Conservation (phyloP, 2,888 invertebrate species). For the Syrista parreyssii region DNA sequence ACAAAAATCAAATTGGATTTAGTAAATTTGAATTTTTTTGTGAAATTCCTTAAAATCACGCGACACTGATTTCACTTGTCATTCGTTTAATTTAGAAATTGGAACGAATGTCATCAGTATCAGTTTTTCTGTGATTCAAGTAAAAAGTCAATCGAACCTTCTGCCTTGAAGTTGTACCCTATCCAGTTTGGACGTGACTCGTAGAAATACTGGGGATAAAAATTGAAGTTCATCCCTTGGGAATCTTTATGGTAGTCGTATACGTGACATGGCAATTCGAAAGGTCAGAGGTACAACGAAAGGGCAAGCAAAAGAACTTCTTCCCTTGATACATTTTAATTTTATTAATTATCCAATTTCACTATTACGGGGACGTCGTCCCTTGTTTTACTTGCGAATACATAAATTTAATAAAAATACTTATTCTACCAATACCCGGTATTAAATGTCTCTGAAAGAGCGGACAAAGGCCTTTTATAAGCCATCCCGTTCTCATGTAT, state of each 20-base stretch:
- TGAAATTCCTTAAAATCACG: not conserved
- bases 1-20: too few species aligned
- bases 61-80: not conserved
- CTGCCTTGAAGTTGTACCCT: not conserved
- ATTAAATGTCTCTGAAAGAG: not conserved
- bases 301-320: not conserved
- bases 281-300: not conserved
- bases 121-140: not conserved
- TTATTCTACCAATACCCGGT: not conserved
- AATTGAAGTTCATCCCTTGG: not conserved
- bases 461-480: constrained; percentile 58
- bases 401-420: not conserved
- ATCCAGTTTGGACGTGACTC: not conserved
- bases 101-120: not conserved
- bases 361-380: accelerated
- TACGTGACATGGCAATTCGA: not conserved
- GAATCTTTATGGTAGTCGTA: not conserved
- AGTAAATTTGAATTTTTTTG: too few species aligned
- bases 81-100: not conserved
- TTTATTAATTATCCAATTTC: not conserved
- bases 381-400: not conserved
- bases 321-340: not conserved
- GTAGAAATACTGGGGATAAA: not conserved
- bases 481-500: constrained; percentile 55
- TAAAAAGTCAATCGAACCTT: not conserved